Base-by-base conservation (phyloP, 1,140 invertebrate genomes). In the Thaumetopoea pityocampa region DNA sequence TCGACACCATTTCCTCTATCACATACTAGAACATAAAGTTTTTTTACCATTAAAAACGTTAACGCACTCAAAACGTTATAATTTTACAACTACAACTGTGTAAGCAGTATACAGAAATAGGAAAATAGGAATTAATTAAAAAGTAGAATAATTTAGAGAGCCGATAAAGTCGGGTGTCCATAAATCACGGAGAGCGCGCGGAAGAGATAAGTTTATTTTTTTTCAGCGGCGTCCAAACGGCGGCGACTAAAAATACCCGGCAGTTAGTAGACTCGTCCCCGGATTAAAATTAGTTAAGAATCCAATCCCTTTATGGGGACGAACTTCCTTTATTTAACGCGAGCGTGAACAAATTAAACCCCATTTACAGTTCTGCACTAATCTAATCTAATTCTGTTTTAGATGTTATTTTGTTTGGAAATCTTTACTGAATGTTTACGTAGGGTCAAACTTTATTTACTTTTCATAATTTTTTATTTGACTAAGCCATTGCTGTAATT, bases 191-290 rank as follows among this genome's bases (percentile, higher is more conserved):
- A 36, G 55, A 56, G 51, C 53, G 57, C 45, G 54, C 43, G 51
- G 7, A 14, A 40, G 58, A 59, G 58, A 51, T 47, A 60, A 58
- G 52, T 51, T 62, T 66, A 67, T 66, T 72, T 76, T 72, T 76
- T 76, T 79, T n/a, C 68, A 72, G 48, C 67, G 53, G 67, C 63
- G 63, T 64, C 67, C 50, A 57, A 64, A 76, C 54, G 62, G 63
- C 64, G 68, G 68, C 54, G 57, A 66, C 68, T 63, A 67, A 73
- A 79, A 80, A 80, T 80, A 80, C 60, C 63, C 65, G 60, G 62
- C 62, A 64, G 67, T 77, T 77, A 67, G 69, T 59, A 53, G 54
- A 42, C 30, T 47, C 56, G 60, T 51, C 53, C 54, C 43, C 32
- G 40, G 62, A 66, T 70, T 73, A 66, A 68, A 76, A 76, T 78